These are phyloP conservation scores for Elanoides forficatus DNA, from an alignment of 2,113 vertebrate species.

Conservation along the genomic window DNA sequence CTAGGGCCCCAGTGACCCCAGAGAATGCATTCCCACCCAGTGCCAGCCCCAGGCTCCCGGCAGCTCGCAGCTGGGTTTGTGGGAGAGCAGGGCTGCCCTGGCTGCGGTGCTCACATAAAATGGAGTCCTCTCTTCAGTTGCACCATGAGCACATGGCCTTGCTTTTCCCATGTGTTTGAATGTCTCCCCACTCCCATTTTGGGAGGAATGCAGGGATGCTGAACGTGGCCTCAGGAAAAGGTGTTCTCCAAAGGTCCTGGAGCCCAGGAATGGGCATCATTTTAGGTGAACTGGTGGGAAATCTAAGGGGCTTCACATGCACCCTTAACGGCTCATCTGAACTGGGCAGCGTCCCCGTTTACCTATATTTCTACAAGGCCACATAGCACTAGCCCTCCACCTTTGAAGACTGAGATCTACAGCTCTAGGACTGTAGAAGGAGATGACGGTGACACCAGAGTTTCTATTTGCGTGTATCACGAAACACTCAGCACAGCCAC, in stretches of 20 bases:
- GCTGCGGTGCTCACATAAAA: background rate
- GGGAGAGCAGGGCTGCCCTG: background rate
- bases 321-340: background rate
- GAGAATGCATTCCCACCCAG: background rate
- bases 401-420: background rate
- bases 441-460: background rate
- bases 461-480: background rate
- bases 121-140: background rate
- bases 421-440: background rate
- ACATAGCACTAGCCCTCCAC: background rate
- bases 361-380: background rate
- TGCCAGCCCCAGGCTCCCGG: rapidly evolving
- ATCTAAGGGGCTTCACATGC: rapidly evolving
- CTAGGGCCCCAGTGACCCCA: background rate
- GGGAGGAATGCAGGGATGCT: background rate
- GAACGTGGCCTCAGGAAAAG: background rate
- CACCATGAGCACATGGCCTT: background rate
- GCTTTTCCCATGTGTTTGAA: background rate
- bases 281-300: background rate
- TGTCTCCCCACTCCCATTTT: rapidly evolving
- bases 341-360: background rate
- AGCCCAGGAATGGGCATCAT: background rate
- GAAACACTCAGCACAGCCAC: background rate
- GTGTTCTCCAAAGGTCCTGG: background rate
- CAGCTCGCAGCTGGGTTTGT: background rate